A percentile compares a stretch with the other conserved stretches of the same genome.
Evolutionary conservation across 1,140 invertebrate genomes (phyloP).

Genomic region (Papilio helenus): DNA sequence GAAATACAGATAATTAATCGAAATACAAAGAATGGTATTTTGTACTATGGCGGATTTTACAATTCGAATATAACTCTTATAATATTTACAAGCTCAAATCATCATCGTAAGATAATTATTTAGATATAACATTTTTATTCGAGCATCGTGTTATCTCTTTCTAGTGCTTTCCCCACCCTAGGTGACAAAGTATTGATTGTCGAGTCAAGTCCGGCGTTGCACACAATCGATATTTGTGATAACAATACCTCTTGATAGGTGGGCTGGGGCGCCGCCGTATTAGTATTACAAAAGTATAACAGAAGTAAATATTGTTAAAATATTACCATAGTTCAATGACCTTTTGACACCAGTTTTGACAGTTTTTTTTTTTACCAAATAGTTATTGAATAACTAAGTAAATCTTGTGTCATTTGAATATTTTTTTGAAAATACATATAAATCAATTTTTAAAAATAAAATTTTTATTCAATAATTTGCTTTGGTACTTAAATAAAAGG

Average conservation of each 20-base stretch:
- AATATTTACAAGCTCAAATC: background rate
- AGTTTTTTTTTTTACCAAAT: background rate
- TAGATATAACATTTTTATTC: background rate
- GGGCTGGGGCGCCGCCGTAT: background rate
- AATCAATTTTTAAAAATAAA: no score
- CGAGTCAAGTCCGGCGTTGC: background rate
- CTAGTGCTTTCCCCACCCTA: slow-evolving; percentile 20
- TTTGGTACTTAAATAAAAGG: background rate
- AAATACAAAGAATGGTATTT: no score
- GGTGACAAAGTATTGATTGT: slow-evolving; percentile 34
- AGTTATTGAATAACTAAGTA: no score
- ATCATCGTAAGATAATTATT: background rate
- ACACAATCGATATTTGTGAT: slow-evolving; percentile 35
- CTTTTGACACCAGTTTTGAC: slow-evolving; percentile 3
- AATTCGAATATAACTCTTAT: background rate
- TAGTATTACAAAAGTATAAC: background rate
- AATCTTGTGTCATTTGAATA: no score
- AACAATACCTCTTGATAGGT: slow-evolving; percentile 27
- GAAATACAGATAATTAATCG: no score
- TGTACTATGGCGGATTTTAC: no score
- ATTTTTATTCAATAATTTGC: background rate
- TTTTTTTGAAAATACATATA: background rate
- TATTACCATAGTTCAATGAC: background rate
- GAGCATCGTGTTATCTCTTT: slow-evolving; percentile 28
- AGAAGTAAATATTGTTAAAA: background rate